Conservation (phyloP, 2,113 vertebrate species). For the Carettochelys insculpta region DNA sequence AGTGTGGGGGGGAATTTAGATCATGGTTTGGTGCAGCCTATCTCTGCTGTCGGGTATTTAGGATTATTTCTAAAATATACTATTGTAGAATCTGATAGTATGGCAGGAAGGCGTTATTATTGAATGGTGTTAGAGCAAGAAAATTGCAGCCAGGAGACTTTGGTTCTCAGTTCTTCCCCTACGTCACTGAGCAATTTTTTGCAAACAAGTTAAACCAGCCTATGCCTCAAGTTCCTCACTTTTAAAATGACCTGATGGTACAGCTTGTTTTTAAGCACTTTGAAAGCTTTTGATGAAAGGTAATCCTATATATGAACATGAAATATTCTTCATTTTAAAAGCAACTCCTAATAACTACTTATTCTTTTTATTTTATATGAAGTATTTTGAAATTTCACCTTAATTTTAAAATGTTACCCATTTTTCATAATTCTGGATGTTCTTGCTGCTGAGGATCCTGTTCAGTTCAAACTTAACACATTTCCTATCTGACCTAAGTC, state of each 20-base stretch:
- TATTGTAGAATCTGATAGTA: not conserved
- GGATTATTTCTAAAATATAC: not conserved
- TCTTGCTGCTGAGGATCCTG: not conserved
- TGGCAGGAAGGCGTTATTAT: not conserved
- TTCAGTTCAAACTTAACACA: not conserved
- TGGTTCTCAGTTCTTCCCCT: not conserved
- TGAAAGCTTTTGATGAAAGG: not conserved
- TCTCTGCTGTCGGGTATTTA: not conserved
- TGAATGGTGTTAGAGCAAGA: not conserved
- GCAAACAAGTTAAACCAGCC: not conserved
- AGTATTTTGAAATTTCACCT: not conserved
- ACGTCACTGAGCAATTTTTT: not conserved
- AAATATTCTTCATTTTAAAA: not conserved
- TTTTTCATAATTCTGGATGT: not conserved
- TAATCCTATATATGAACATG: not conserved
- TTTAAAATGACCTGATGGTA: not conserved
- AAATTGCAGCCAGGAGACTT: not conserved
- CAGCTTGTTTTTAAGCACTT: not conserved
- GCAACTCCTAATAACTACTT: not conserved
- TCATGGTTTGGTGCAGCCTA: not conserved
- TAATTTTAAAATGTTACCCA: constrained; percentile 10
- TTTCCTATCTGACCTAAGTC: not conserved
- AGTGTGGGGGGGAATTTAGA: not conserved
- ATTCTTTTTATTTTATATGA: not conserved
- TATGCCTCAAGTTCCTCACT: not conserved